Conservation (phyloP, 2,113 vertebrate genomes). For the Sylvilagus bachmani region DNA sequence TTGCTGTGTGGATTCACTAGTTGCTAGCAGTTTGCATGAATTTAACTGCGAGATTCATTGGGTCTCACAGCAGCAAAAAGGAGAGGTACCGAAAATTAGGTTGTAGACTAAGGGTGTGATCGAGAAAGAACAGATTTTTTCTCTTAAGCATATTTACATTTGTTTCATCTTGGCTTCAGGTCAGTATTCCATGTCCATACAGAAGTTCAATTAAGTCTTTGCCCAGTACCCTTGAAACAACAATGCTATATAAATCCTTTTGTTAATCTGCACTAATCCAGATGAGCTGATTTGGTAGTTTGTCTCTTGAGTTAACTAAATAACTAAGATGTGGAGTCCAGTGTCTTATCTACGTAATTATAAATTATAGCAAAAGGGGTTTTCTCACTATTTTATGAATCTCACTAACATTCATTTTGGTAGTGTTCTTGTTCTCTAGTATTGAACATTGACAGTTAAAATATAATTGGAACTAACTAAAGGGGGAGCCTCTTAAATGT, state of each 20-base stretch:
- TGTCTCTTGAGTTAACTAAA: conserved; percentile 8
- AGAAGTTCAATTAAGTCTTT: neutral
- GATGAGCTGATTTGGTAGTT: conserved; percentile 56
- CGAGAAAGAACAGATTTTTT: neutral
- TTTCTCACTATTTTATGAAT: neutral
- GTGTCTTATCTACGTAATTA: neutral
- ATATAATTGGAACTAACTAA: conserved; percentile 9
- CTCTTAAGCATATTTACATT: conserved; percentile 5
- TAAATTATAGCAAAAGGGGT: neutral
- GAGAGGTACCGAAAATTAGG: neutral
- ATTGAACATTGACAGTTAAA: conserved; percentile 5
- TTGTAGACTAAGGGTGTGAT: neutral
- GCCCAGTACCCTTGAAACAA: conserved; percentile 62
- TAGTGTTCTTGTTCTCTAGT: neutral
- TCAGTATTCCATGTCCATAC: neutral
- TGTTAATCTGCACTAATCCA: conserved; percentile 66
- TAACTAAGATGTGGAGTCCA: neutral
- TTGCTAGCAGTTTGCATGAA: neutral
- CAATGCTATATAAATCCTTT: conserved; percentile 56
- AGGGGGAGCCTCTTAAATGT: neutral
- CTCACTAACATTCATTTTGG: neutral
- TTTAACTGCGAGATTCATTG: neutral
- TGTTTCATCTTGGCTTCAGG: neutral
- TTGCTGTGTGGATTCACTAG: neutral
- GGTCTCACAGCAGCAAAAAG: neutral